Conservation (phyloP, 2,113 vertebrate species). For the Syrrhaptes paradoxus region DNA sequence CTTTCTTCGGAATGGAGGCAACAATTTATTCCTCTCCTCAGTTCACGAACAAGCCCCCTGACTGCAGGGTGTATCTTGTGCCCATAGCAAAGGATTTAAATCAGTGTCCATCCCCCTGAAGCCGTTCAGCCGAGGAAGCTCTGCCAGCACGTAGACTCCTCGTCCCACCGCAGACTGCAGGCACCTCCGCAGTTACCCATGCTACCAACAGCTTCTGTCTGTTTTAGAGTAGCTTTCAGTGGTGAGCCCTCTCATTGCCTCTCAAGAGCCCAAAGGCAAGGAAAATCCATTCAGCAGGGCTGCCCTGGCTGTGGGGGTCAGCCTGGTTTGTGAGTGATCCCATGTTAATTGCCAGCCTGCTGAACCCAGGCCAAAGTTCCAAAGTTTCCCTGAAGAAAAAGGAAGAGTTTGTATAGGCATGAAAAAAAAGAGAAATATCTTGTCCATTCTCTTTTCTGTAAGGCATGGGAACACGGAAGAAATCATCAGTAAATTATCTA, state of each 20-base stretch:
- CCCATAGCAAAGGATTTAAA: background rate
- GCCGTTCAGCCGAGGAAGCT: background rate
- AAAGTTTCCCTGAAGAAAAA: background rate
- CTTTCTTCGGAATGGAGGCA: background rate
- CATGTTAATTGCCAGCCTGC: background rate
- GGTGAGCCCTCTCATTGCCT: background rate
- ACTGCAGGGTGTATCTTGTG: background rate
- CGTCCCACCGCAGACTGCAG: rapidly evolving
- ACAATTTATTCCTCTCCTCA: background rate
- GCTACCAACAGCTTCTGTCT: background rate
- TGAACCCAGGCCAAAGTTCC: background rate
- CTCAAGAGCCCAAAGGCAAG: background rate
- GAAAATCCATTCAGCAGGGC: background rate
- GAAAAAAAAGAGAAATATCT: background rate
- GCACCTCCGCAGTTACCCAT: background rate
- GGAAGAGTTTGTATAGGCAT: background rate
- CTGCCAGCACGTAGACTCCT: background rate
- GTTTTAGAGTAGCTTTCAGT: background rate
- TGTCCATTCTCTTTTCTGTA: background rate
- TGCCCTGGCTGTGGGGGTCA: background rate
- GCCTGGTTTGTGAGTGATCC: background rate
- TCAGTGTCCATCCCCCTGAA: background rate
- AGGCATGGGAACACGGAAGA: background rate
- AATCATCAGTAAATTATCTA: background rate
- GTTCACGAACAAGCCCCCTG: background rate